These are phyloP conservation scores for Ophonus ardosiacus DNA, from an alignment of 2,888 invertebrate genomes.

Conservation along the genomic window DNA sequence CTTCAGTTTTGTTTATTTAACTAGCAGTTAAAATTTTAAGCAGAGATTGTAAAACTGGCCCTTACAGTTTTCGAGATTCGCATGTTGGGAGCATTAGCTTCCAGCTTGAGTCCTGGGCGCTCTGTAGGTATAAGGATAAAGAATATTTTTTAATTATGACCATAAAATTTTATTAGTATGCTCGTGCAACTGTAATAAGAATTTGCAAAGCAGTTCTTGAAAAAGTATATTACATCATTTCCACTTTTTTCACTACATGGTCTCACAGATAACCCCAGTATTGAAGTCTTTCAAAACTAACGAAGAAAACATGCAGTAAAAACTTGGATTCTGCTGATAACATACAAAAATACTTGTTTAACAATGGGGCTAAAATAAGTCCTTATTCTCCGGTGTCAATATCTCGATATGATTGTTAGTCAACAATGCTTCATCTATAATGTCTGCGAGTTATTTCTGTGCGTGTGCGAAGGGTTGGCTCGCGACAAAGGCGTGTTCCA, in stretches of 20 bases:
- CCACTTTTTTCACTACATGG: not conserved
- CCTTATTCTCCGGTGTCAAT: slow-evolving; percentile 9
- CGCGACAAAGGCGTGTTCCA: slow-evolving; percentile 63
- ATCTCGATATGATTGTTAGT: slow-evolving; percentile 50
- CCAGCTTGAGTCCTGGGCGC: no score
- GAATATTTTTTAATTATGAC: no score
- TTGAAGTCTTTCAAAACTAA: not conserved
- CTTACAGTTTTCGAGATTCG: no score
- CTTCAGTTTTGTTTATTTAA: no score
- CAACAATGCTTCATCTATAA: slow-evolving; percentile 21
- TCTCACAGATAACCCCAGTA: not conserved
- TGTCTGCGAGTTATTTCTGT: slow-evolving; percentile 38
- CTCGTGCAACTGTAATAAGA: no score
- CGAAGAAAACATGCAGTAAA: not conserved
- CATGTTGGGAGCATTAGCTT: no score
- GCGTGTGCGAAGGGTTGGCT: slow-evolving; percentile 51
- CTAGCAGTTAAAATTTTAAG: no score
- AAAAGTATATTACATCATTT: not conserved
- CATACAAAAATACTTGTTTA: not conserved
- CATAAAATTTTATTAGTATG: no score
- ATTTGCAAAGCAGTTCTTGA: no score
- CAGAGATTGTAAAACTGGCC: no score
- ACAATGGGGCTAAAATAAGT: slow-evolving; percentile 32
- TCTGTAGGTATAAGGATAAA: no score
- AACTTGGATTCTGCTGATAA: not conserved